Percentiles rank a stretch among this genome's conserved stretches.
Conservation (phyloP, 2,797 vertebrate species). For the Tinamus major region DNA sequence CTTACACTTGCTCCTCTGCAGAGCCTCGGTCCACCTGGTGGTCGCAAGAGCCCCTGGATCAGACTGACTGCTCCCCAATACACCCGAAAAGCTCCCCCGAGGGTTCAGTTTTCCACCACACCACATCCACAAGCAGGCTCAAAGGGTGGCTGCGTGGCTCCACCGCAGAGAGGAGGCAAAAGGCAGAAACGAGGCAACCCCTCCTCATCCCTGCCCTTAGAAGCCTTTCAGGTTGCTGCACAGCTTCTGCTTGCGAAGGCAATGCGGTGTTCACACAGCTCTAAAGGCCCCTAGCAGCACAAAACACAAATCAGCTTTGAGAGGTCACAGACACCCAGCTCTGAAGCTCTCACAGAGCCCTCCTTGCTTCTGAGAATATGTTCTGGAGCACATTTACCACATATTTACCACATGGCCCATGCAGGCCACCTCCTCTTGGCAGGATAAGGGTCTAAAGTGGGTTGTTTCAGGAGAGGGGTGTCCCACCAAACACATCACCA, state of each 20-base stretch:
- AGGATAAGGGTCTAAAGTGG: background rate
- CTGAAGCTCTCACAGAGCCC: fast-evolving
- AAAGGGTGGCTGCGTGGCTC: background rate
- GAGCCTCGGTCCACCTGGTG: fast-evolving
- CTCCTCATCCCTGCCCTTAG: background rate
- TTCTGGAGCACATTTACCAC: background rate
- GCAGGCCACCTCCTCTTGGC: fast-evolving
- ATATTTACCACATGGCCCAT: fast-evolving
- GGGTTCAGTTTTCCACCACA: background rate
- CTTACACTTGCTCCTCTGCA: background rate
- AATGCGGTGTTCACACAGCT: background rate
- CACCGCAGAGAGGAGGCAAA: background rate
- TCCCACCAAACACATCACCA: fast-evolving
- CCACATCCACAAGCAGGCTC: background rate
- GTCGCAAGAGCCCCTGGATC: background rate
- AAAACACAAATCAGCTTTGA: background rate
- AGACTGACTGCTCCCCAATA: fast-evolving
- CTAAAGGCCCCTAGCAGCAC: fast-evolving
- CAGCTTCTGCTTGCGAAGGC: background rate
- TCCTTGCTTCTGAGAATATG: fast-evolving
- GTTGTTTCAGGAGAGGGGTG: too few relatives aligned
- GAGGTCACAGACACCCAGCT: fast-evolving
- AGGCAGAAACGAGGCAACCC: too few relatives aligned
- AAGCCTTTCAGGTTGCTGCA: background rate
- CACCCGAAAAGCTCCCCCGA: fast-evolving